Evolutionary conservation across 2,113 vertebrate genomes (phyloP).

Genomic region (Cynopterus brachyotis): DNA sequence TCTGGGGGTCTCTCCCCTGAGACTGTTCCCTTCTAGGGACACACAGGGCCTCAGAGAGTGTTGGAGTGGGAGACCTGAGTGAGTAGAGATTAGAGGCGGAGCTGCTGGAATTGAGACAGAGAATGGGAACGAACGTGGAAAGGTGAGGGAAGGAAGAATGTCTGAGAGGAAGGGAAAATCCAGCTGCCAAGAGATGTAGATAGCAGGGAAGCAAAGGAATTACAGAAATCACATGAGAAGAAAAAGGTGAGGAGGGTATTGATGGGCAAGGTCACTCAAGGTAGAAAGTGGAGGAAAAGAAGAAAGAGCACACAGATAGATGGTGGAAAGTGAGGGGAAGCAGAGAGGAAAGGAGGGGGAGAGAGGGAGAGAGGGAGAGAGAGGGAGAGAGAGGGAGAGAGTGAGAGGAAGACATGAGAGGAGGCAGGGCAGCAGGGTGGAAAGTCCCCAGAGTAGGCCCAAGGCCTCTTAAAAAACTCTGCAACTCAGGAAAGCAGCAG

Average conservation of each 20-base stretch:
- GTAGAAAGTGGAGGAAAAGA: background rate
- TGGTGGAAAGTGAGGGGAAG: background rate
- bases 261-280: too few relatives aligned
- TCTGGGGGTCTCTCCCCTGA: background rate
- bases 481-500: background rate
- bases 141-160: background rate
- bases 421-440: background rate
- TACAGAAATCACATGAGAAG: background rate
- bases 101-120: background rate
- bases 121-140: background rate
- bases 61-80: background rate
- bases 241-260: background rate
- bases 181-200: background rate
- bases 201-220: background rate
- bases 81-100: background rate
- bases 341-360: background rate
- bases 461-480: background rate
- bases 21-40: background rate
- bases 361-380: background rate
- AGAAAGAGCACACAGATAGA: background rate
- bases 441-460: background rate
- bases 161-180: background rate
- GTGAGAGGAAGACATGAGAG: background rate
- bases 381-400: background rate
- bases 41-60: rapidly evolving